Evolutionary conservation across 2,888 invertebrate genomes (phyloP).

Genomic region (Drosophila algonquin): DNA sequence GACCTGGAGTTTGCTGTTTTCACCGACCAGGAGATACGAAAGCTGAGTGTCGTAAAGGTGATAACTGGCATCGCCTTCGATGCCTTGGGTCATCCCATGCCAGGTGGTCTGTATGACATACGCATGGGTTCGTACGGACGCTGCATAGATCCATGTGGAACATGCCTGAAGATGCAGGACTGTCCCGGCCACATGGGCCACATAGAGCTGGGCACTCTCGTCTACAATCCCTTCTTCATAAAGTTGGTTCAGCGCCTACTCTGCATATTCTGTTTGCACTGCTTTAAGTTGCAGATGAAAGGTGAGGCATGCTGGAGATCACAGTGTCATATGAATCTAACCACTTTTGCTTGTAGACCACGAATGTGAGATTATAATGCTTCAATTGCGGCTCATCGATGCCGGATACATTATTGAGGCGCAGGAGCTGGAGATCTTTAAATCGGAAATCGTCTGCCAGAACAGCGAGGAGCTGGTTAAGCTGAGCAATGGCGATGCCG

Average conservation of each 20-base stretch:
- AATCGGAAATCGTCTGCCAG: slow-evolving; percentile 81
- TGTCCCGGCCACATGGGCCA: slow-evolving; percentile 98
- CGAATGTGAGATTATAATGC: slow-evolving; percentile 79
- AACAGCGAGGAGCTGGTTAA: slow-evolving; percentile 69
- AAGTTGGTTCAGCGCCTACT: slow-evolving; percentile 89
- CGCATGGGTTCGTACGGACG: slow-evolving; percentile 87
- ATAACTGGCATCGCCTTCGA: slow-evolving; percentile 92
- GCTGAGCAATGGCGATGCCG: slow-evolving; percentile 77
- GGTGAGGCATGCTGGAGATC: slow-evolving; percentile 80
- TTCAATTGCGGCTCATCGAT: slow-evolving; percentile 90
- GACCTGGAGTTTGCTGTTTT: slow-evolving; percentile 89
- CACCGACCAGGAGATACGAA: slow-evolving; percentile 89
- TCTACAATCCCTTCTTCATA: slow-evolving; percentile 95
- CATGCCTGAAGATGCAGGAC: slow-evolving; percentile 88
- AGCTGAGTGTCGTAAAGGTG: slow-evolving; percentile 92
- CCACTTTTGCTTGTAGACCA: slow-evolving; percentile 79
- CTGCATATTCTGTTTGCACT: slow-evolving; percentile 88
- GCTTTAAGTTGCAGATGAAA: slow-evolving; percentile 88
- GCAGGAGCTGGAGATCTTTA: slow-evolving; percentile 86
- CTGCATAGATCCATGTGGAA: slow-evolving; percentile 88
- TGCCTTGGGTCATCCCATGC: slow-evolving; percentile 90
- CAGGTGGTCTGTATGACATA: slow-evolving; percentile 96
- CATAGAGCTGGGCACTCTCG: slow-evolving; percentile 94
- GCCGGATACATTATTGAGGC: slow-evolving; percentile 90
- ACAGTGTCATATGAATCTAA: slow-evolving; percentile 18